These are phyloP conservation scores for Furnarius figulus DNA, from an alignment of 2,113 vertebrate species.

Conservation along the genomic window DNA sequence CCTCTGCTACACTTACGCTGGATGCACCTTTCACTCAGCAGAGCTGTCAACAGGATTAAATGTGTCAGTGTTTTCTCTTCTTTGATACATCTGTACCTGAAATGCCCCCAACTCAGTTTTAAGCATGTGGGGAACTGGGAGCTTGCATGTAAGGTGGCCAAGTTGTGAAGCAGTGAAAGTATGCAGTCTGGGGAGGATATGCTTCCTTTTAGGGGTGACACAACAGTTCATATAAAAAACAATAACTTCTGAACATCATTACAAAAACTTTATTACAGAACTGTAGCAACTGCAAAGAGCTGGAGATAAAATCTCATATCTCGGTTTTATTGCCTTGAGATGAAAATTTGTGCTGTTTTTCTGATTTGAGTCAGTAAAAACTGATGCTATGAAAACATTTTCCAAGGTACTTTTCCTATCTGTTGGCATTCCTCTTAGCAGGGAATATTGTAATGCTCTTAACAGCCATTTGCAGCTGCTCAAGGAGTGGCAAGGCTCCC, in stretches of 20 bases:
- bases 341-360: not conserved
- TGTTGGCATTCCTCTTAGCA: not conserved
- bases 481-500: not conserved
- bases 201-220: not conserved
- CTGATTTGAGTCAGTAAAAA: not conserved
- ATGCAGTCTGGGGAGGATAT: not conserved
- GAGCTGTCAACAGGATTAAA: not conserved
- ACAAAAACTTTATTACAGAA: not conserved
- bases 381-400: not conserved
- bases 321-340: not conserved
- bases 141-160: not conserved
- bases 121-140: not conserved
- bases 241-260: not conserved
- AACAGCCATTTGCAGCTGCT: not conserved
- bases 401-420: not conserved
- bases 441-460: not conserved
- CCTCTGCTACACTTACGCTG: not conserved
- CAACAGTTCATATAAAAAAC: not conserved
- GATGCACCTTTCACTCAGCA: not conserved
- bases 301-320: not conserved
- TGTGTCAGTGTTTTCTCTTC: not conserved
- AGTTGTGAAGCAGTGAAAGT: not conserved
- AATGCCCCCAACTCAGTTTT: not conserved
- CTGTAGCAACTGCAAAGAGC: not conserved
- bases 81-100: not conserved